phyloP scores from a whole-genome alignment of 2,888 invertebrate genomes.

The Amblyteles armatorius region DNA sequence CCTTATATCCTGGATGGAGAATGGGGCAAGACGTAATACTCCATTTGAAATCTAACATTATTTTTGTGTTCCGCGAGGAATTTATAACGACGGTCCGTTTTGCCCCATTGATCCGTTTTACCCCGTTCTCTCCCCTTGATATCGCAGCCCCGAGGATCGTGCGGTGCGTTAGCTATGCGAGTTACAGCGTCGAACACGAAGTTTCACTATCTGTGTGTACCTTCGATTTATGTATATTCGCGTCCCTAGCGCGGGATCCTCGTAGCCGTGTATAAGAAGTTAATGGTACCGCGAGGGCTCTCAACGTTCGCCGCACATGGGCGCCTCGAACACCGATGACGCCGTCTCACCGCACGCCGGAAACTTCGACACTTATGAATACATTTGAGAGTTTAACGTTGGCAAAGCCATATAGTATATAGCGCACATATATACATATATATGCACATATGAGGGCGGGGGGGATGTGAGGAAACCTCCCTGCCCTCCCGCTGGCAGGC shows the following conservation, averaged over 20 bases:
- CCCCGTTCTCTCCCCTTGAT: no score
- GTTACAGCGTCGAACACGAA: conserved; percentile 10
- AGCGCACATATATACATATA: not conserved
- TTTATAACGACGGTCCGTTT: no score
- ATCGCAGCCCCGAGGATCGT: not conserved
- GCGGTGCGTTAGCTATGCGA: not conserved
- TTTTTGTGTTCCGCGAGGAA: no score
- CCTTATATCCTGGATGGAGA: not conserved
- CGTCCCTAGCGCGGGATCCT: conserved; percentile 20
- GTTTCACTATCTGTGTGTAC: conserved; percentile 4
- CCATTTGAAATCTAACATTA: no score
- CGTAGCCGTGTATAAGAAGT: conserved; percentile 56
- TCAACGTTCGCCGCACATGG: conserved; percentile 42
- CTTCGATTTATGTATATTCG: conserved; percentile 32
- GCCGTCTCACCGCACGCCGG: conserved; percentile 59
- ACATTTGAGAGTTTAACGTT: conserved; percentile 61
- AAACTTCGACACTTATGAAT: conserved; percentile 68
- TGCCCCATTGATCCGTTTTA: no score
- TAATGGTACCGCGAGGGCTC: conserved; percentile 47
- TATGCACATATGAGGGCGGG: not conserved
- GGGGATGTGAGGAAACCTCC: not conserved
- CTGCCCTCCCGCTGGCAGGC: conserved; percentile 37
- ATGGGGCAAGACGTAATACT: no score
- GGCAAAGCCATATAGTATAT: conserved; percentile 32
- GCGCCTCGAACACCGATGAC: conserved; percentile 28